Evolutionary conservation across 2,797 vertebrate genomes (phyloP), one percentile per base, ranked within the genome.

Genomic region (Falco naumanni): DNA sequence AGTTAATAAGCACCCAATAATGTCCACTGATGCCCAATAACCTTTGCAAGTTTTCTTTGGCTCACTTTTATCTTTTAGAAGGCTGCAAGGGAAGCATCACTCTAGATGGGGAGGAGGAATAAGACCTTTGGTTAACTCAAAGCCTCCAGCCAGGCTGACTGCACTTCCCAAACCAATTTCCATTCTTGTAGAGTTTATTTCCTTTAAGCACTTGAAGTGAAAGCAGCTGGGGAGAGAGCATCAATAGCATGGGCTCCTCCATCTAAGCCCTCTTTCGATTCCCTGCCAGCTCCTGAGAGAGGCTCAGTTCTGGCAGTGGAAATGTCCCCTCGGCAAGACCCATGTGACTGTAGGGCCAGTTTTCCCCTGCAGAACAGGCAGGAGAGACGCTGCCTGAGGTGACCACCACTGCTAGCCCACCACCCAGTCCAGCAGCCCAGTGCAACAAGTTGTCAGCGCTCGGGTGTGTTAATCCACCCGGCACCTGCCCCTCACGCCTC

Each of bases 391-490:
- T 45, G 26, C 26, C n/a, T 12, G 79, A 31, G 29, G 16, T n/a
- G 34, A 31, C 39, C 43, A 25, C 21, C 25, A 29, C 24, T 3
- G 4, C 11, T 20, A 57, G 18, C 45, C 45, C 31, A 6, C 3
- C 0, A 6, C 18, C 50, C 39, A 5, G 20, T 25, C 28, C 66
- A 66, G 56, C 70, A 59, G 5, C 31, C 10, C 37, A 24, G 14
- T 26, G 57, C 76, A 47, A 19, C 16, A 50, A 33, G 43, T n/a
- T 50, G 48, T 8, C 24, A 63, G 29, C 4, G 2, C 28, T 43
- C 48, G 26, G 77, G 79, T 0, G 0, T 9, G 13, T 25, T 50
- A 48, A 61, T 53, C 51, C 18, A 11, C 37, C 48, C 9, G 2
- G 56, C 19, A 7, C 13, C 60, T 60, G 74, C n/a, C 61, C 26